These are phyloP conservation scores for Oreocharis arfaki DNA, from an alignment of 2,113 vertebrate genomes.

Conservation along the genomic window DNA sequence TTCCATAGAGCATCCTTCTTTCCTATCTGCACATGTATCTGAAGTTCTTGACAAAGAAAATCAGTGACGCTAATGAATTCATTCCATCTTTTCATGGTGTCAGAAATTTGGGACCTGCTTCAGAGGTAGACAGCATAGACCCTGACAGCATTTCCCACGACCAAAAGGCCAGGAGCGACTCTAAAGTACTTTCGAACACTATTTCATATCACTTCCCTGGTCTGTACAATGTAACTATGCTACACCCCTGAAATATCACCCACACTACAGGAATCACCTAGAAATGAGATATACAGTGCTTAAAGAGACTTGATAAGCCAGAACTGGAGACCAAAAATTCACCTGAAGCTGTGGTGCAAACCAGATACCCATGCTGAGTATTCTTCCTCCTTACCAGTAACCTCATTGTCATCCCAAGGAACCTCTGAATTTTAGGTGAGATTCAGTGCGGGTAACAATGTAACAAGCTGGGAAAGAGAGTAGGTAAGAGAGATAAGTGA, in stretches of 20 bases:
- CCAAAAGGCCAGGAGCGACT: not conserved
- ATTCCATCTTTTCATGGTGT: not conserved
- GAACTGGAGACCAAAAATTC: not conserved
- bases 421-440: not conserved
- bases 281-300: not conserved
- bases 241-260: not conserved
- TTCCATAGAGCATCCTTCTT: not conserved
- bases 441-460: not conserved
- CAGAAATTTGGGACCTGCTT: not conserved
- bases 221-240: rapidly evolving
- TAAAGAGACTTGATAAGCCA: not conserved
- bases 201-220: not conserved
- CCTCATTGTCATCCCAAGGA: not conserved
- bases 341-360: not conserved
- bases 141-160: not conserved
- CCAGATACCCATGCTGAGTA: not conserved
- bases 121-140: not conserved
- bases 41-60: not conserved
- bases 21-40: not conserved
- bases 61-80: not conserved
- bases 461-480: not conserved
- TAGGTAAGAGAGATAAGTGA: not conserved
- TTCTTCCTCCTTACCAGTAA: not conserved
- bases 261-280: not conserved
- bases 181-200: not conserved